Conservation (phyloP, 2,113 vertebrate species). For the Eurystomus gularis region DNA sequence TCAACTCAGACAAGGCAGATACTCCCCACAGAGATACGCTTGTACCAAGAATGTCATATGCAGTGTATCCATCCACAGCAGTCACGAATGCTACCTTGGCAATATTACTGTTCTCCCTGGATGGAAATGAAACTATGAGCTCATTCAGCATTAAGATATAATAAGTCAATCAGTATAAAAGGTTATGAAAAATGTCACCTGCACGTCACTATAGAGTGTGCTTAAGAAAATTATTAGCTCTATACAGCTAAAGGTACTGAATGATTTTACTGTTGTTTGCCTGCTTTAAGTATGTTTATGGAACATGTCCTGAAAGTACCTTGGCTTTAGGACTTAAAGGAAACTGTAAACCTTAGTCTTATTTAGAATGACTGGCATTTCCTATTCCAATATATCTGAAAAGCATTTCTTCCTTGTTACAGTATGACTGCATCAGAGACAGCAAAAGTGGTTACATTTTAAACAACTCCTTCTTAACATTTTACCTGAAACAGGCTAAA, state of each 20-base stretch:
- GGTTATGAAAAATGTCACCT: background rate
- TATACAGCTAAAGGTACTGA: background rate
- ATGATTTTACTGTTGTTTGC: background rate
- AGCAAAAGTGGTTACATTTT: background rate
- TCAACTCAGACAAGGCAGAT: background rate
- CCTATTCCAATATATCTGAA: background rate
- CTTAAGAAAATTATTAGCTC: background rate
- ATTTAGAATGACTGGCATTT: background rate
- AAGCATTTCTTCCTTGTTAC: background rate
- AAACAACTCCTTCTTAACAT: background rate
- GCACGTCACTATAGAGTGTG: background rate
- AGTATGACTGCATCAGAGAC: background rate
- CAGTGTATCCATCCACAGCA: background rate
- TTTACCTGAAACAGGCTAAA: background rate
- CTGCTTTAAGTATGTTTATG: background rate
- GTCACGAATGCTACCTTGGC: background rate
- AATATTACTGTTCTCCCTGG: accelerated
- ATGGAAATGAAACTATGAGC: background rate
- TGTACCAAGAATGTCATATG: background rate
- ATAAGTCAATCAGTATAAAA: background rate
- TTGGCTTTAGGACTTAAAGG: background rate
- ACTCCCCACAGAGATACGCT: background rate
- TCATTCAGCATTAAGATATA: background rate
- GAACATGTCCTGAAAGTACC: background rate
- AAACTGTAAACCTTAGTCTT: background rate